These are phyloP conservation scores for Vesta saturnalis DNA, from an alignment of 2,888 invertebrate species.

Conservation along the genomic window DNA sequence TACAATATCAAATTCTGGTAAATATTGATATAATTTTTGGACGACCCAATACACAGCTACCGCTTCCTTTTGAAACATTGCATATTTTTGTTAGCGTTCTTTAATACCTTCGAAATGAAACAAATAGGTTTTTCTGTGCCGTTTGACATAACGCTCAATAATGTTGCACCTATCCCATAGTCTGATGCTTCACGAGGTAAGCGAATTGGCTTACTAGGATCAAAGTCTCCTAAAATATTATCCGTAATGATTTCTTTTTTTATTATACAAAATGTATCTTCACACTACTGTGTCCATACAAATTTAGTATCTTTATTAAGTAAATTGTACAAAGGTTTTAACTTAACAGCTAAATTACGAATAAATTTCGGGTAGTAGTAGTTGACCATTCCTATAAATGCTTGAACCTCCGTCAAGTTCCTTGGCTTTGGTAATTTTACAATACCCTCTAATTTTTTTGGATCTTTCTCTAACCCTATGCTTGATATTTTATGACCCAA, in stretches of 20 bases:
- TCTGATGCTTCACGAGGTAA: neutral
- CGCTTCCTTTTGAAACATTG: neutral
- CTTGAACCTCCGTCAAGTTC: neutral
- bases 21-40: neutral
- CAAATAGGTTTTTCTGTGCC: neutral
- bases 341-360: neutral
- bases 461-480: neutral
- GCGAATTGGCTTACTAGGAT: neutral
- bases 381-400: neutral
- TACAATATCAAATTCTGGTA: neutral
- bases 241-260: neutral
- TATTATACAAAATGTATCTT: neutral
- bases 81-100: neutral
- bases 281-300: neutral
- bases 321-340: conserved; percentile 12
- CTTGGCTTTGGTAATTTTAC: neutral
- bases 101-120: neutral
- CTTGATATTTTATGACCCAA: neutral
- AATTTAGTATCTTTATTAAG: neutral
- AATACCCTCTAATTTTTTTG: neutral
- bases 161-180: neutral
- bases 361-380: neutral
- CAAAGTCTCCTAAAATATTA: neutral
- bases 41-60: neutral
- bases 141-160: neutral